These are phyloP conservation scores for Rousettus leschenaultii DNA, from an alignment of 2,113 vertebrate genomes.

Conservation along the genomic window DNA sequence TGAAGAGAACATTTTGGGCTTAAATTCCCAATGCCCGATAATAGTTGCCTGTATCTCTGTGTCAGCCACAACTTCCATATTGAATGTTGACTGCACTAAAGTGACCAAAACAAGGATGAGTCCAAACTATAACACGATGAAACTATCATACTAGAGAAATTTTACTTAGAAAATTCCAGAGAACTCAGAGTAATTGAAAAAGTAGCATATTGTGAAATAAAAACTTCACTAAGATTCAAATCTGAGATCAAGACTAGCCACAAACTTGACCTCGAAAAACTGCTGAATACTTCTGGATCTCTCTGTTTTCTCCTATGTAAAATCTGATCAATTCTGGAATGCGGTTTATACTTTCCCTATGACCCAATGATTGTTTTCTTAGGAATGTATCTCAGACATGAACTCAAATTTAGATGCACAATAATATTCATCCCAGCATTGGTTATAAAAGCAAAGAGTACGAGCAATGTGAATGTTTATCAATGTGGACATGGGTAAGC, in stretches of 20 bases:
- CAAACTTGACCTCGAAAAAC: not conserved
- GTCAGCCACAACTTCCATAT: not conserved
- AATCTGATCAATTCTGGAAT: not conserved
- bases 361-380: not conserved
- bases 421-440: not conserved
- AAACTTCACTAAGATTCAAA: not conserved
- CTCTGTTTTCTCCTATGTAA: not conserved
- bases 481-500: not conserved
- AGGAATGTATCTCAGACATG: not conserved
- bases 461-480: not conserved
- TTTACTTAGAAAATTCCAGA: not conserved
- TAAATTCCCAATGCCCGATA: not conserved
- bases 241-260: not conserved
- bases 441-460: constrained; percentile 27
- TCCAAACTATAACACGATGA: not conserved
- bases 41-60: not conserved
- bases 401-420: not conserved
- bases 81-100: not conserved
- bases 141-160: not conserved
- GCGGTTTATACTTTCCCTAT: not conserved
- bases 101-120: not conserved
- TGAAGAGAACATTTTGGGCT: not conserved
- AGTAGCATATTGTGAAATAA: not conserved
- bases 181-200: not conserved
- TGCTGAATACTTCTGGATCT: not conserved